Evolutionary conservation across 2,888 invertebrate genomes (phyloP), one percentile per base, ranked within the genome.

Genomic region (Drosophila mayaguana): DNA sequence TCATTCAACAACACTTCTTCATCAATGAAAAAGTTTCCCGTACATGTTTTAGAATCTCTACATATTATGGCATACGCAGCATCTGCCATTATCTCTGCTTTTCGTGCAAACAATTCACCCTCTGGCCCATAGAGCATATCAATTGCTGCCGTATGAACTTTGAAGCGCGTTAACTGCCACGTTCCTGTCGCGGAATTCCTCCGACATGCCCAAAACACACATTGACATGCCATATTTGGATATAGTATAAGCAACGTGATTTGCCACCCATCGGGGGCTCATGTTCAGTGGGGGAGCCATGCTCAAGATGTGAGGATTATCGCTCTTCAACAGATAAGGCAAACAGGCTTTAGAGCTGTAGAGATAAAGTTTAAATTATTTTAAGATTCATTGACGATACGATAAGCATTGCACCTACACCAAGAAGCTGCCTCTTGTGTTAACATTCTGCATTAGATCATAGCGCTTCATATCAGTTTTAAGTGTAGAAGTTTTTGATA

Each of bases 181-280:
- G 20, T 38, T 38, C n/a, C 25, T 25, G 11, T 25, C 38, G 2
- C 54, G 96, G 90, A 98, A 97, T 93, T 99, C 99, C 80, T 96
- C 97, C 16, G 98, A 95, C 98, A 99, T 98, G n/a, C 99, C 99
- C 18, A 99, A 94, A 2, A 97, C 98, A 93, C 98, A 99, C 97
- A 99, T 98, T 99, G 54, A 54, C 54, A 54, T 54, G 12, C 54
- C 54, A 11, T 40, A 54, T 12, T 54, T 54, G 5, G 54, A 9
- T 38, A 54, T 54, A 9, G 54, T 54, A 34, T 54, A 54, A 1
- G 54, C 54, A 5, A 12, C 12, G 12, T 40, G 54, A 40, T 38
- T 5, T 1, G 54, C 22, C 0, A 40, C 2, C 22, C n/a, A 38
- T 1, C 34, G 25, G 25, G 54, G n/a, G 3, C 25, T 6, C 54